Evolutionary conservation across 1,140 invertebrate genomes (phyloP).

Genomic region (Caligus rogercresseyi): DNA sequence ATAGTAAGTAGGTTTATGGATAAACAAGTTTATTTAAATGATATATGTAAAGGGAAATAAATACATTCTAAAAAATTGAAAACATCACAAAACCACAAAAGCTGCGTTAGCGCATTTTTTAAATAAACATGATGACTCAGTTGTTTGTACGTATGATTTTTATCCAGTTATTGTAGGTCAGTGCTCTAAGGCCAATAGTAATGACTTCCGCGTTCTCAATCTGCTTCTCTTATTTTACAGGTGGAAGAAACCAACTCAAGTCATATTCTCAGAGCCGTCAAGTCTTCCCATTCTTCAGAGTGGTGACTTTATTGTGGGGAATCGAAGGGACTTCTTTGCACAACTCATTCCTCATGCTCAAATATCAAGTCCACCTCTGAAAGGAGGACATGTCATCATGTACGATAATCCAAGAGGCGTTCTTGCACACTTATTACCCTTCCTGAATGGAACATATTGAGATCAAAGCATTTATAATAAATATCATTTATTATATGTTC

Average conservation of each 20-base stretch:
- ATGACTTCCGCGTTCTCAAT: too few relatives aligned
- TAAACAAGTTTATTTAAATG: too few relatives aligned
- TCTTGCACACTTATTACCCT: background rate
- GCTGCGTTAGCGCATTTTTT: too few relatives aligned
- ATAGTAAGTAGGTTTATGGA: too few relatives aligned
- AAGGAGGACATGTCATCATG: conserved; percentile 2
- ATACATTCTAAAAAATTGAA: too few relatives aligned
- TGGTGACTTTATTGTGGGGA: background rate
- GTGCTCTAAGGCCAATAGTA: too few relatives aligned
- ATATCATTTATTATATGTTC: background rate
- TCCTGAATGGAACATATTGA: background rate
- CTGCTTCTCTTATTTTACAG: too few relatives aligned
- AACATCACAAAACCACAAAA: too few relatives aligned
- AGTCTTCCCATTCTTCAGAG: background rate
- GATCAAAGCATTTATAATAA: background rate
- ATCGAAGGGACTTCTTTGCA: conserved; percentile 2
- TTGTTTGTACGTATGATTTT: too few relatives aligned
- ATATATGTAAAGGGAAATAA: too few relatives aligned
- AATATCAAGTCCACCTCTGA: background rate
- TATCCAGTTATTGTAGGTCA: too few relatives aligned
- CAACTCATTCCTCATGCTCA: background rate
- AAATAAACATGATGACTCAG: too few relatives aligned
- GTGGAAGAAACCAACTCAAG: background rate
- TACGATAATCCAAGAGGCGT: conserved; percentile 10
- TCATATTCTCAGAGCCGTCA: background rate